Evolutionary conservation across 2,888 invertebrate genomes (phyloP).

Genomic region (Epicampocera succincta): DNA sequence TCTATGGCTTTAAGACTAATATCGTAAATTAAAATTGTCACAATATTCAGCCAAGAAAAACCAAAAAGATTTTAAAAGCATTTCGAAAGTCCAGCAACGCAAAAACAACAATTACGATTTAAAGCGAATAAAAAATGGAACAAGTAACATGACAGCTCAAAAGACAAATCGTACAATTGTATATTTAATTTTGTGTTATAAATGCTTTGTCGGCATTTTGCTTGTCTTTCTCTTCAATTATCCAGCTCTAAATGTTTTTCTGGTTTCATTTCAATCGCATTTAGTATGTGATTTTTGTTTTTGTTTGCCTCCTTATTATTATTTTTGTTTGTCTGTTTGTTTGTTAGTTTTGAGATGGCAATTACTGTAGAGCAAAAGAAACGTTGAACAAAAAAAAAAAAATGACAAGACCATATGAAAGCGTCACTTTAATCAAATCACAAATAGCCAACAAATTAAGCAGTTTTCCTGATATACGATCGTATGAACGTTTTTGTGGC

Average conservation of each 20-base stretch:
- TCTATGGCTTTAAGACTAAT: conserved; percentile 50
- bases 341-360: conserved; percentile 55
- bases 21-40: conserved; percentile 48
- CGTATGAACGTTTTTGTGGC: conserved; percentile 24
- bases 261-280: conserved; percentile 32
- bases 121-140: conserved; percentile 45
- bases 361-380: conserved; percentile 43
- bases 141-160: conserved; percentile 62
- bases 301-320: conserved; percentile 10
- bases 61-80: conserved; percentile 6
- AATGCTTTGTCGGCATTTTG: conserved; percentile 65
- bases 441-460: conserved; percentile 64
- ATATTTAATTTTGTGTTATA: conserved; percentile 61
- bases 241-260: conserved; percentile 46
- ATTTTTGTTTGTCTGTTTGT: conserved; percentile 8
- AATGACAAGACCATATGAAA: conserved; percentile 42
- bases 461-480: conserved; percentile 59
- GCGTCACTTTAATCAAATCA: conserved; percentile 61
- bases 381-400: not conserved
- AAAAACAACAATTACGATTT: conserved; percentile 14
- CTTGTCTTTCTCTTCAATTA: conserved; percentile 32
- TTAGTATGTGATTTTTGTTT: conserved; percentile 17
- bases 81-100: conserved; percentile 37
- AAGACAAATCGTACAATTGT: conserved; percentile 67
- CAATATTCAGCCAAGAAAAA: conserved; percentile 23